These are phyloP conservation scores for Phaenicophaeus curvirostris DNA, from an alignment of 2,797 vertebrate species.

Conservation along the genomic window DNA sequence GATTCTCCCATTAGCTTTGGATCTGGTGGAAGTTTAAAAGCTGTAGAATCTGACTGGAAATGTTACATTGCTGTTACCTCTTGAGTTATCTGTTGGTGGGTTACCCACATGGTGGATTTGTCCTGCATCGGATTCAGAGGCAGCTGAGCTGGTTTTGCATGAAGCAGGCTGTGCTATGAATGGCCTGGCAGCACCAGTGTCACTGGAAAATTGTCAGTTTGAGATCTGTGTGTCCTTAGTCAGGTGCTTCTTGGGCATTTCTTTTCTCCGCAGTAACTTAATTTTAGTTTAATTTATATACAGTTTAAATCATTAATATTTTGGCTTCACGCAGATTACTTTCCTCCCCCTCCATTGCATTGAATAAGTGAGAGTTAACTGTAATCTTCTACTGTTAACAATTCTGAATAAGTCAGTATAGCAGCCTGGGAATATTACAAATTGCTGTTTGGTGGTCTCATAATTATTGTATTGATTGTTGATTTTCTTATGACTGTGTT, in stretches of 20 bases:
- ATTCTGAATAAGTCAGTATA: neutral
- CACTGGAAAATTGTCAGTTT: neutral
- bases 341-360: fast-evolving
- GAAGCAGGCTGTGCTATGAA: neutral
- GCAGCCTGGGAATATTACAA: neutral
- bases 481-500: neutral
- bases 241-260: neutral
- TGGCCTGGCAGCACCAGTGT: neutral
- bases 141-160: neutral
- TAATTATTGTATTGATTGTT: neutral
- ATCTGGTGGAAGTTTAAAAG: neutral
- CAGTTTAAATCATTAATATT: neutral
- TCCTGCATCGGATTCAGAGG: neutral
- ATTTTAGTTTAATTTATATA: neutral
- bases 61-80: neutral
- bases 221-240: neutral
- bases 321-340: neutral
- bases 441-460: neutral
- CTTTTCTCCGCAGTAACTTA: neutral
- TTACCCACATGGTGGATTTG: neutral
- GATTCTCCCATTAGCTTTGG: neutral
- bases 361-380: neutral
- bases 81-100: neutral
- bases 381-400: neutral
- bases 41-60: neutral